A percentile compares a stretch with the other conserved stretches of the same genome.
Evolutionary conservation across 1,140 invertebrate genomes (phyloP).

Genomic region (Cardiocondyla obscurior): DNA sequence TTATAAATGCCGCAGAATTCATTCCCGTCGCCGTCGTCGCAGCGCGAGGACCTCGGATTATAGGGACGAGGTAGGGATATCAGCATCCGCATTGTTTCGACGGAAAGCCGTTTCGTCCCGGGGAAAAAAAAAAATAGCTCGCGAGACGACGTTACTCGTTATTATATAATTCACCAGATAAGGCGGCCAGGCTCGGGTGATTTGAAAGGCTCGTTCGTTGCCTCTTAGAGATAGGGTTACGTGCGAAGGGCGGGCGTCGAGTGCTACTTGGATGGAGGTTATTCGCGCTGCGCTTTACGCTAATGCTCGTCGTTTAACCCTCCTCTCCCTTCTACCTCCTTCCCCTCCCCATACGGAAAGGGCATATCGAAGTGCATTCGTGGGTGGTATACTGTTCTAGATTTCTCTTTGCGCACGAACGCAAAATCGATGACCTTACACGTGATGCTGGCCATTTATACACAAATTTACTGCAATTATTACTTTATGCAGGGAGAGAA

Average conservation of each 20-base stretch:
- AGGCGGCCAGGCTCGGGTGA: background rate
- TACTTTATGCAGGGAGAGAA: background rate
- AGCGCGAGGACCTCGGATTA: slow-evolving; percentile 14
- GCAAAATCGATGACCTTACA: background rate
- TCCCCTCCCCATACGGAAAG: background rate
- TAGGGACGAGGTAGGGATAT: background rate
- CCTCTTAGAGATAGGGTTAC: slow-evolving; percentile 42
- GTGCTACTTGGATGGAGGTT: slow-evolving; percentile 14
- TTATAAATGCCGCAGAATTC: slow-evolving; percentile 60
- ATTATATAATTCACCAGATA: slow-evolving; percentile 54
- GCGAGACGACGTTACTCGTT: slow-evolving; percentile 4
- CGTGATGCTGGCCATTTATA: background rate
- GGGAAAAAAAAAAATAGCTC: slow-evolving; percentile 44
- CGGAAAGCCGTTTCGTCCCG: slow-evolving; percentile 27
- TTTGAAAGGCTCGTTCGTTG: slow-evolving; percentile 42
- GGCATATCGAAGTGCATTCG: slow-evolving; percentile 15
- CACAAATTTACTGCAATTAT: background rate
- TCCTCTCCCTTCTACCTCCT: too few relatives aligned
- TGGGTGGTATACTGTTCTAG: background rate
- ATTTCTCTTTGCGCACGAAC: background rate
- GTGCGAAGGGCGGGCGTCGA: background rate
- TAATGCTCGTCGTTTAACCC: slow-evolving; percentile 41
- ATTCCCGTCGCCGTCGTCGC: slow-evolving; percentile 35
- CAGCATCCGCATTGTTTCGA: slow-evolving; percentile 34
- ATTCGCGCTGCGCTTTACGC: slow-evolving; percentile 43